A percentile compares a stretch with the other conserved stretches of the same genome.
Conservation (phyloP, 2,797 vertebrate species). For the Taeniopygia guttata region DNA sequence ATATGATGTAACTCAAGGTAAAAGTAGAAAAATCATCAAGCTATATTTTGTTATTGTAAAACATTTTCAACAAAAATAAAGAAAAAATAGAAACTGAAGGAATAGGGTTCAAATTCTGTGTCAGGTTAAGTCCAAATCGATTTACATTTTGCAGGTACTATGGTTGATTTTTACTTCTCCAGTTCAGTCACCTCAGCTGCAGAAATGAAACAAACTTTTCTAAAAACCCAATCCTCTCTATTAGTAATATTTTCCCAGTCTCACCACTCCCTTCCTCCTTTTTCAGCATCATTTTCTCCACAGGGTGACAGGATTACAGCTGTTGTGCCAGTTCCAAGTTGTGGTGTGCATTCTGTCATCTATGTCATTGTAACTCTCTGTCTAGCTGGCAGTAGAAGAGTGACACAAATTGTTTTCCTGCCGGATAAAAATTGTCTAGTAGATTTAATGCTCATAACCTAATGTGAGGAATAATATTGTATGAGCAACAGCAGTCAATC, state of each 20-base stretch:
- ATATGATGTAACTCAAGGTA: not conserved
- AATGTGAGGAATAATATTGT: slow-evolving; percentile 27
- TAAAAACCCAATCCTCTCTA: not conserved
- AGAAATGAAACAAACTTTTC: not conserved
- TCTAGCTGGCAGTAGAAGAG: slow-evolving; percentile 25
- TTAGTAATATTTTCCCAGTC: not conserved
- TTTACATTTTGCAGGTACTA: not conserved
- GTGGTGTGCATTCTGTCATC: not conserved
- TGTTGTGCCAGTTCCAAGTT: not conserved
- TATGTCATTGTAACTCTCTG: slow-evolving; percentile 7
- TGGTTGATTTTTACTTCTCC: not conserved
- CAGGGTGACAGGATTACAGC: not conserved
- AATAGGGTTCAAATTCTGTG: not conserved
- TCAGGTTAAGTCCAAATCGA: not conserved
- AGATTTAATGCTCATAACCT: slow-evolving; percentile 38
- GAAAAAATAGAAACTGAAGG: not conserved
- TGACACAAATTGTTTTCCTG: slow-evolving; percentile 48
- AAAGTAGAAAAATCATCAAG: not conserved
- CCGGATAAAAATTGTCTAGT: slow-evolving; percentile 27
- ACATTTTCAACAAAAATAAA: not conserved
- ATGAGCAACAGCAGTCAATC: not conserved
- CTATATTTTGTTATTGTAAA: not conserved
- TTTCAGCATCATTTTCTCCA: slow-evolving; percentile 1
- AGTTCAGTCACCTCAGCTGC: not conserved
- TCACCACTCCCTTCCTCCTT: not conserved